Percentiles rank a stretch among this genome's conserved stretches.
phyloP scores from a whole-genome alignment of 2,797 vertebrate species.

The Lepidocolaptes lacrymiger region DNA sequence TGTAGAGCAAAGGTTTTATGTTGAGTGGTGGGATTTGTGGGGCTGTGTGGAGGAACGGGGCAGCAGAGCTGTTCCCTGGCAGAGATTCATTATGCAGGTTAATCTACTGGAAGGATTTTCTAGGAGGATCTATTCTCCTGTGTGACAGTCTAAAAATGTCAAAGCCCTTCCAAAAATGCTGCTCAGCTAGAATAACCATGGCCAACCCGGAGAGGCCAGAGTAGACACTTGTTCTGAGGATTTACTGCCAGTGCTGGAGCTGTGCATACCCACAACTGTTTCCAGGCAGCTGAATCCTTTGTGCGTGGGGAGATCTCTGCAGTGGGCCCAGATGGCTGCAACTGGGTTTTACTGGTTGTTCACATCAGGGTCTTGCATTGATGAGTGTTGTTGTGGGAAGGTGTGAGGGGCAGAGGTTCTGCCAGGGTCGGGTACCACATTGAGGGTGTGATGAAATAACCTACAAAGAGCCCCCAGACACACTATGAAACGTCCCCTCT shows the following conservation, averaged over 20 bases:
- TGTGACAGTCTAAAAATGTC: neutral
- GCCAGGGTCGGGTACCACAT: accelerated
- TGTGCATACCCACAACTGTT: neutral
- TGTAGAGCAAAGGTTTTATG: neutral
- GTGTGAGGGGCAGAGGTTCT: neutral
- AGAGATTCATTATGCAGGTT: neutral
- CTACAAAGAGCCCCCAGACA: too few species aligned
- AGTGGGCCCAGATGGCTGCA: neutral
- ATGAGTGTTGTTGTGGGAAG: accelerated
- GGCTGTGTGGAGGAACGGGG: neutral
- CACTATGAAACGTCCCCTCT: accelerated
- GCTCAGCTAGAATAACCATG: neutral
- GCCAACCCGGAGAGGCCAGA: neutral
- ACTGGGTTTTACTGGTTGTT: neutral
- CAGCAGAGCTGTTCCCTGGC: neutral
- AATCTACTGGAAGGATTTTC: conserved; percentile 18
- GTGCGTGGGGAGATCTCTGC: neutral
- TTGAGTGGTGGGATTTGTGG: neutral
- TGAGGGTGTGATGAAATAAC: neutral
- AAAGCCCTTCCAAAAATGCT: neutral
- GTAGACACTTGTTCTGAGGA: neutral
- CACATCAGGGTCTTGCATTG: accelerated
- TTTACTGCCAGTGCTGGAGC: neutral
- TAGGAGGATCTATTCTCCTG: neutral
- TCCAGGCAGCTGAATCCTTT: neutral